These are phyloP conservation scores for Apotomis capreana DNA, from an alignment of 2,888 invertebrate species.

Conservation along the genomic window DNA sequence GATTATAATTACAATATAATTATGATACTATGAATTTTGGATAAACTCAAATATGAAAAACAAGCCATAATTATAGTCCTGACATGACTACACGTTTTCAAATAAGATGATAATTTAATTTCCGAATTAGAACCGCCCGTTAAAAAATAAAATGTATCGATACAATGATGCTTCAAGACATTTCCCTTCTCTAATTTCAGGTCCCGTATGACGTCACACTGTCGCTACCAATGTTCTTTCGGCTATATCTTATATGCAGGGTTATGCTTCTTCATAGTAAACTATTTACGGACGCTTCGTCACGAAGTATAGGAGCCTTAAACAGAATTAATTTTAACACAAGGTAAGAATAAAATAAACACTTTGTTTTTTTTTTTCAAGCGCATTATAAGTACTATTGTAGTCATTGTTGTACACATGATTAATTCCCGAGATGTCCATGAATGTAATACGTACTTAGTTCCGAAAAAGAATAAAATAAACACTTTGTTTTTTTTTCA, in stretches of 20 bases:
- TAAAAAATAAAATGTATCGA: background rate
- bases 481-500: too few species aligned
- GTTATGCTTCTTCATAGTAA: slow-evolving; percentile 99
- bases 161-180: slow-evolving; percentile 5
- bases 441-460: too few species aligned
- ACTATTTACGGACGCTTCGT: slow-evolving; percentile 99
- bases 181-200: slow-evolving; percentile 62
- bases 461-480: slow-evolving; percentile 69
- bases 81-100: too few species aligned
- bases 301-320: slow-evolving; percentile 97
- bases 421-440: too few species aligned
- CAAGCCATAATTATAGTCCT: too few species aligned
- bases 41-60: too few species aligned
- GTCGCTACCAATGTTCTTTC: slow-evolving; percentile 99
- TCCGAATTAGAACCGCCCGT: background rate
- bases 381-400: too few species aligned
- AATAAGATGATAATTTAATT: too few species aligned
- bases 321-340: slow-evolving; percentile 99
- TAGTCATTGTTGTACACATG: too few species aligned
- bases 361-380: too few species aligned
- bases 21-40: too few species aligned
- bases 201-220: slow-evolving; percentile 98
- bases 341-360: slow-evolving; percentile 85
- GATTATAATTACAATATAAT: too few species aligned
- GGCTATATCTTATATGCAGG: slow-evolving; percentile 99